phyloP scores from a whole-genome alignment of 2,113 vertebrate species.

The Agapornis roseicollis region DNA sequence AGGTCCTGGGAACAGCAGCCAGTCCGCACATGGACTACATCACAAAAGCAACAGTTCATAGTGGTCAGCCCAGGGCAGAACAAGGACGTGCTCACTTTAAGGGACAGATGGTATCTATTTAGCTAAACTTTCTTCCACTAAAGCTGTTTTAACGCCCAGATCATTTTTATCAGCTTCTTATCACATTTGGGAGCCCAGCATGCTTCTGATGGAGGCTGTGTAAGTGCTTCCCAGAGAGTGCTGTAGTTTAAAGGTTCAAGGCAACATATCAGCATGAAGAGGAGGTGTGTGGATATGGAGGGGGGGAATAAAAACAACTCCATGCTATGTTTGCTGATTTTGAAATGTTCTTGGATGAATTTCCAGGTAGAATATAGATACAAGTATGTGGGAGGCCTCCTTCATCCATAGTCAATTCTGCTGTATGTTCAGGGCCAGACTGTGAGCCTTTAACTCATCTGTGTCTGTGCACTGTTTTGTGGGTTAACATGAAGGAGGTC shows the following conservation, averaged over 20 bases:
- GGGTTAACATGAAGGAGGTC: neutral
- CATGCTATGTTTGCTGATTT: conserved; percentile 53
- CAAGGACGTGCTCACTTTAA: conserved; percentile 6
- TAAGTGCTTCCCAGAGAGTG: conserved; percentile 36
- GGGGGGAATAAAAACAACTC: conserved; percentile 47
- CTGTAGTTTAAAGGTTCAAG: conserved; percentile 58
- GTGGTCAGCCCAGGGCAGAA: conserved; percentile 27
- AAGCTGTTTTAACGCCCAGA: conserved; percentile 45
- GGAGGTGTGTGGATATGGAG: conserved; percentile 31
- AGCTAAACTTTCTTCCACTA: conserved; percentile 57
- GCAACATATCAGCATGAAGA: conserved; percentile 46
- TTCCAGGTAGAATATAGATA: conserved; percentile 51
- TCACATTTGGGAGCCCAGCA: conserved; percentile 54
- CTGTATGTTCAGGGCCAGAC: neutral
- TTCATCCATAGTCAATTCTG: neutral
- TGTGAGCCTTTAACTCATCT: neutral
- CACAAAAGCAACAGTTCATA: conserved; percentile 29
- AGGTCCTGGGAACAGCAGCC: conserved; percentile 68
- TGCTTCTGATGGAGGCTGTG: conserved; percentile 51
- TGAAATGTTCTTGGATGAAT: conserved; percentile 50
- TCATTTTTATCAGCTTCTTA: conserved; percentile 69
- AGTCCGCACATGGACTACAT: neutral
- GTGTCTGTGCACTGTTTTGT: neutral
- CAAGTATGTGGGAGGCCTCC: neutral
- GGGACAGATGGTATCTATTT: conserved; percentile 70